A percentile compares a stretch with the other conserved stretches of the same genome.
These are phyloP conservation scores for Gallinago paraguaiae DNA, from an alignment of 2,113 vertebrate genomes.

Conservation along the genomic window DNA sequence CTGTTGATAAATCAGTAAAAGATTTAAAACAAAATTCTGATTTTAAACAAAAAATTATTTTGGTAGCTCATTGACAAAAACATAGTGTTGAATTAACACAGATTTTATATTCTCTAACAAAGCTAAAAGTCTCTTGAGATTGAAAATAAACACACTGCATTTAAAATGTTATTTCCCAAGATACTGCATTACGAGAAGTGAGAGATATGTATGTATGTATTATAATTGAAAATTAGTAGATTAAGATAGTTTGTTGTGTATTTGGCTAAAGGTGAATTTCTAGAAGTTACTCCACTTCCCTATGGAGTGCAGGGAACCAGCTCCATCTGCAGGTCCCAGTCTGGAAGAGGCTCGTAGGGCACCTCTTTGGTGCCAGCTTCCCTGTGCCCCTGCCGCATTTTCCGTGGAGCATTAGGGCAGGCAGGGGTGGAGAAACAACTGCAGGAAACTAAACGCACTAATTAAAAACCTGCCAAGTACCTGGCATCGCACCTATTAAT, in stretches of 20 bases:
- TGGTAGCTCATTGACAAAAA: neutral
- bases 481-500: neutral
- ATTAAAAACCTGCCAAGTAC: neutral
- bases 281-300: neutral
- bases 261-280: neutral
- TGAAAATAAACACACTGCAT: neutral
- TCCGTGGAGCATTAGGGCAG: neutral
- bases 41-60: neutral
- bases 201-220: neutral
- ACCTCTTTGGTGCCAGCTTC: neutral
- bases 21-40: neutral
- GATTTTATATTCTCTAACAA: neutral
- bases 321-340: conserved; percentile 24
- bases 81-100: neutral
- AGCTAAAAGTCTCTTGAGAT: neutral
- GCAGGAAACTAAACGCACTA: neutral
- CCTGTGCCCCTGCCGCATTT: neutral
- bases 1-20: neutral
- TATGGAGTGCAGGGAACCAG: neutral
- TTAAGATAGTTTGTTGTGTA: neutral
- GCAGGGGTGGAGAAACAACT: neutral
- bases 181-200: neutral
- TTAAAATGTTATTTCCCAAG: neutral
- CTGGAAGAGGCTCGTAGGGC: neutral
- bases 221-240: neutral